These are phyloP conservation scores for Lomographa bimaculata DNA, from an alignment of 2,888 invertebrate genomes.

Conservation along the genomic window DNA sequence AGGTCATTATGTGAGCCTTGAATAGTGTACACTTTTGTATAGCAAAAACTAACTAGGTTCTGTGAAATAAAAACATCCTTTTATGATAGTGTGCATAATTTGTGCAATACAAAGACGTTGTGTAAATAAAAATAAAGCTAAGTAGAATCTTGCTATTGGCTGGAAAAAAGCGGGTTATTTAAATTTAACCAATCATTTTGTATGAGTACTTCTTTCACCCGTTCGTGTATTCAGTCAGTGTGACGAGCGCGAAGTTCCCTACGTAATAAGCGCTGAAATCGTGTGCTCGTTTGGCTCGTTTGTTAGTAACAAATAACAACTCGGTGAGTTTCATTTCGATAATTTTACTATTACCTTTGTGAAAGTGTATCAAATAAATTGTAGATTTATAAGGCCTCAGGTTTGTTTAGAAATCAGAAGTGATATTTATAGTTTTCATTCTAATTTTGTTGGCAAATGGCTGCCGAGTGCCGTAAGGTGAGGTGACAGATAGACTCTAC, in stretches of 20 bases:
- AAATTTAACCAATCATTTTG: slow-evolving; percentile 68
- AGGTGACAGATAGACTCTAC: slow-evolving; percentile 63
- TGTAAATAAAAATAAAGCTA: slow-evolving; percentile 81
- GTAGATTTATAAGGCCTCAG: too few species aligned
- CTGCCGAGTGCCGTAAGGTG: slow-evolving; percentile 75
- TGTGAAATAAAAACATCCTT: slow-evolving; percentile 55
- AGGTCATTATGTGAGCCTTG: slow-evolving; percentile 23
- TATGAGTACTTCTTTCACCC: slow-evolving; percentile 60
- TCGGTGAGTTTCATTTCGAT: slow-evolving; percentile 73
- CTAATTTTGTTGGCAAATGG: slow-evolving; percentile 83
- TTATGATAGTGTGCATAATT: slow-evolving; percentile 63
- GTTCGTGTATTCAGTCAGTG: slow-evolving; percentile 62
- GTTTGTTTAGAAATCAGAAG: slow-evolving; percentile 30
- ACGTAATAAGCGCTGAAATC: slow-evolving; percentile 83
- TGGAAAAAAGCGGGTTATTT: slow-evolving; percentile 66
- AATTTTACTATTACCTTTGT: too few species aligned
- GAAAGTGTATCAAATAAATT: too few species aligned
- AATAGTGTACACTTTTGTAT: slow-evolving; percentile 42
- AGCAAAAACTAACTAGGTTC: slow-evolving; percentile 26
- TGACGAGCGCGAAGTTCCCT: slow-evolving; percentile 73
- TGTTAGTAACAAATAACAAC: slow-evolving; percentile 57
- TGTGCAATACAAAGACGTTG: slow-evolving; percentile 58
- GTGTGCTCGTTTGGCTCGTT: slow-evolving; percentile 76
- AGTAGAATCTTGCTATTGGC: slow-evolving; percentile 62
- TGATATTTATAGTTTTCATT: slow-evolving; percentile 70